Conservation (phyloP, 1,140 invertebrate genomes). For the Chironomus striatipennis region DNA sequence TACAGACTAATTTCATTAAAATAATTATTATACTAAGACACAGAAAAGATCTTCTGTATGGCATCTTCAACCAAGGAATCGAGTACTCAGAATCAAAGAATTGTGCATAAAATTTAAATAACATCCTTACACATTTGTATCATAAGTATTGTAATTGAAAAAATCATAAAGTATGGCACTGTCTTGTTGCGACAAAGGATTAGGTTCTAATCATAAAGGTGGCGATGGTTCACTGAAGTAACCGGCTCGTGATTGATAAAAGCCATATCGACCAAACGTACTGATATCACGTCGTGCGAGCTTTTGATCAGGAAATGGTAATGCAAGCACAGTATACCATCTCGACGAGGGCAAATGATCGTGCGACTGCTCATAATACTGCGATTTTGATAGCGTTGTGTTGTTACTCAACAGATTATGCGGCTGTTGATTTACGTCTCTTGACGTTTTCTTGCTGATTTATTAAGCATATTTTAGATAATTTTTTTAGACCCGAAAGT, state of each 20-base stretch:
- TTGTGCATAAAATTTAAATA: neutral
- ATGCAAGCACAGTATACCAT: constrained; percentile 81
- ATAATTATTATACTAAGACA: no score
- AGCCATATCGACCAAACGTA: constrained; percentile 58
- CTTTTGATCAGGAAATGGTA: constrained; percentile 86
- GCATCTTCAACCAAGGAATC: no score
- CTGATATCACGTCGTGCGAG: constrained; percentile 64
- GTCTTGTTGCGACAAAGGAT: neutral
- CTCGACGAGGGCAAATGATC: constrained; percentile 58
- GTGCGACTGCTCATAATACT: constrained; percentile 15
- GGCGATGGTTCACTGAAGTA: constrained; percentile 61
- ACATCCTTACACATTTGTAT: neutral
- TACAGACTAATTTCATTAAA: no score
- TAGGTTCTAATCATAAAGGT: neutral
- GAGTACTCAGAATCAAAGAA: no score
- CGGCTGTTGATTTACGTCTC: neutral
- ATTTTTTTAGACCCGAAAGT: neutral
- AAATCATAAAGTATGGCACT: constrained; percentile 7
- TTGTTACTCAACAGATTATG: constrained; percentile 2
- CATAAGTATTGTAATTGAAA: neutral
- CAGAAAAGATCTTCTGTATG: no score
- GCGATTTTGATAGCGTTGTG: constrained; percentile 2
- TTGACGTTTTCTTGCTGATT: constrained; percentile 5
- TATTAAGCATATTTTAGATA: neutral
- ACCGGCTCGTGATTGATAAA: constrained; percentile 63